Percentiles rank a stretch among this genome's conserved stretches.
Conservation (phyloP, 1,140 invertebrate species). For the Drosophila cardini region DNA sequence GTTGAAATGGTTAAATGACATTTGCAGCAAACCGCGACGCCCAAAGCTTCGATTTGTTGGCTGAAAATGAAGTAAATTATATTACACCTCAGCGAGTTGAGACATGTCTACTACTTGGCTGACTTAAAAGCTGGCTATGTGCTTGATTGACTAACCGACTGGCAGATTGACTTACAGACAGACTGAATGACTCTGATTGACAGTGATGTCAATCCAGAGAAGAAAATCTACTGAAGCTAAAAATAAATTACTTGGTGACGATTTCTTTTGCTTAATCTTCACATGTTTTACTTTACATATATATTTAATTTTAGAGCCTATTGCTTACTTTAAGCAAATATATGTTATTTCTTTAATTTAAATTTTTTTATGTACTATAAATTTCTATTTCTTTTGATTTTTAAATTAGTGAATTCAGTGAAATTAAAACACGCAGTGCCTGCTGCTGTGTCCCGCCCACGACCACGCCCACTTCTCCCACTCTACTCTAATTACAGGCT, state of each 20-base stretch:
- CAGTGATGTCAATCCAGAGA: constrained; percentile 17
- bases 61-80: constrained; percentile 76
- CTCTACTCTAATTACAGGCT: constrained; percentile 61
- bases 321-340: no score
- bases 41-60: constrained; percentile 62
- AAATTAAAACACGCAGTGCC: constrained; percentile 59
- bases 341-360: no score
- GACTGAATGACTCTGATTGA: constrained; percentile 46
- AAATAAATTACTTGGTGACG: constrained; percentile 2
- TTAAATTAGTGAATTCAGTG: constrained; percentile 48
- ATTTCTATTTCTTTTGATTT: constrained; percentile 55
- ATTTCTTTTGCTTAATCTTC: not conserved
- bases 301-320: not conserved
- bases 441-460: constrained; percentile 25
- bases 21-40: constrained; percentile 47
- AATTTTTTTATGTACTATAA: no score
- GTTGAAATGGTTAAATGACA: constrained; percentile 42
- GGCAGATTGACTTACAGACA: constrained; percentile 24
- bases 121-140: constrained; percentile 30
- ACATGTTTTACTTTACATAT: not conserved
- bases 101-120: constrained; percentile 67
- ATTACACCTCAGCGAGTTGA: constrained; percentile 70
- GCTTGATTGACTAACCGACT: constrained; percentile 27
- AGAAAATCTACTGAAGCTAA: not conserved
- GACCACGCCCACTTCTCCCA: not conserved